Percentiles rank a stretch among this genome's conserved stretches.
Conservation (phyloP, 2,888 invertebrate species). For the Malacosoma neustria region DNA sequence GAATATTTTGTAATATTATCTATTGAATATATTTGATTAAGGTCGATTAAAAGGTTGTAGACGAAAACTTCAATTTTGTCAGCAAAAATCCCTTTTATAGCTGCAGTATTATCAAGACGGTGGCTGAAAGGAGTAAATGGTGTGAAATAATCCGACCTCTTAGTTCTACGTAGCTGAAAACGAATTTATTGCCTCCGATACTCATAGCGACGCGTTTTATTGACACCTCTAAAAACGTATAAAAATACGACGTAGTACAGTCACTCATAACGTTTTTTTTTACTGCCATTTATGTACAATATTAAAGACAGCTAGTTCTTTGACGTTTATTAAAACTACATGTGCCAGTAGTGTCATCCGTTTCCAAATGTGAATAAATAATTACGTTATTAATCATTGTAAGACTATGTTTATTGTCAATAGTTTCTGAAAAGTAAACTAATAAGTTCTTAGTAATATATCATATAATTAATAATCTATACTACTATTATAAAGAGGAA, state of each 20-base stretch:
- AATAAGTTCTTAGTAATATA: too few relatives aligned
- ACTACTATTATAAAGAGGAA: not conserved
- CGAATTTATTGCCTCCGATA: constrained; percentile 58
- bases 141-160: constrained; percentile 70
- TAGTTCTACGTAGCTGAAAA: constrained; percentile 65
- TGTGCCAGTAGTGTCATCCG: too few relatives aligned
- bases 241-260: not conserved
- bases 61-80: constrained; percentile 53
- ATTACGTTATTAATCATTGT: too few relatives aligned
- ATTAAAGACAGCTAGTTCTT: too few relatives aligned
- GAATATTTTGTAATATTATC: too few relatives aligned
- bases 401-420: too few relatives aligned
- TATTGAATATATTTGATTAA: constrained; percentile 55
- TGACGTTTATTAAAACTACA: too few relatives aligned
- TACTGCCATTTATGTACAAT: too few relatives aligned
- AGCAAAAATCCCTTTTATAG: constrained; percentile 53
- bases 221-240: not conserved
- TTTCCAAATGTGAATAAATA: too few relatives aligned
- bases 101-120: constrained; percentile 60
- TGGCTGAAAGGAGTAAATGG: constrained; percentile 69
- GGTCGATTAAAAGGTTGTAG: constrained; percentile 33
- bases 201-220: constrained; percentile 1
- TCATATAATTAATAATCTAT: too few relatives aligned
- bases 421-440: too few relatives aligned
- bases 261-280: too few relatives aligned